phyloP scores from a whole-genome alignment of 2,113 vertebrate genomes.

The Tachysurus vachellii region DNA sequence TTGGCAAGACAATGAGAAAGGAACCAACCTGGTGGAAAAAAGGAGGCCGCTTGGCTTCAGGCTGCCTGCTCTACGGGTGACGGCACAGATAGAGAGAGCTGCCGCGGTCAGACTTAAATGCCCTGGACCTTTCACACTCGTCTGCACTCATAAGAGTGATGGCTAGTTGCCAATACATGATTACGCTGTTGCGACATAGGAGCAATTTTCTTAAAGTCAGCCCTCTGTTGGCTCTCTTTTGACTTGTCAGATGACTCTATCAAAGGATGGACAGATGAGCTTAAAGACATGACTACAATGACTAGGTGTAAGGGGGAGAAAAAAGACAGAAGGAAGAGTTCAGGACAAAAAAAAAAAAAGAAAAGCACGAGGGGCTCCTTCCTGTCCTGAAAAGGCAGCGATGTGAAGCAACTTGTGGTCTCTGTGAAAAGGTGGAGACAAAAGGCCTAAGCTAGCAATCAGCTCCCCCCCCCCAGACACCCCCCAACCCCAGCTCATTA shows the following conservation, averaged over 20 bases:
- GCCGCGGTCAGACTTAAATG: slow-evolving; percentile 8
- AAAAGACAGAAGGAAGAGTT: slow-evolving; percentile 9
- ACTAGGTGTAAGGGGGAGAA: neutral
- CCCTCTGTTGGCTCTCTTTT: neutral
- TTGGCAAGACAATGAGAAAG: slow-evolving; percentile 51
- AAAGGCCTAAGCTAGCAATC: slow-evolving; percentile 50
- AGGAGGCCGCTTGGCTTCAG: slow-evolving; percentile 22
- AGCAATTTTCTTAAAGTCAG: slow-evolving; percentile 15
- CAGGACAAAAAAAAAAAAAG: neutral
- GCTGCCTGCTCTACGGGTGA: slow-evolving; percentile 33
- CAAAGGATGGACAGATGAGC: neutral
- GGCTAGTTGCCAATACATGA: slow-evolving; percentile 26
- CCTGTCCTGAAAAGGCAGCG: slow-evolving; percentile 52
- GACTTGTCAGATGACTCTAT: neutral
- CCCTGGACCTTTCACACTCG: slow-evolving; percentile 25
- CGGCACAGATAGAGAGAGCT: slow-evolving; percentile 22
- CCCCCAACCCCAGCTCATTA: slow-evolving; percentile 30
- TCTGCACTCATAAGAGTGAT: slow-evolving; percentile 27
- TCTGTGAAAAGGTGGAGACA: slow-evolving; percentile 48
- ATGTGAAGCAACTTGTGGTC: slow-evolving; percentile 45
- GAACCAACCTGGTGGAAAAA: slow-evolving; percentile 51
- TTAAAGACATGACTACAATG: neutral
- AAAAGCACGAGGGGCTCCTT: slow-evolving; percentile 26
- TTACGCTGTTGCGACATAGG: slow-evolving; percentile 16
- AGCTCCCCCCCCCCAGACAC: slow-evolving; percentile 28